phyloP scores from a whole-genome alignment of 2,888 invertebrate species.

The Parascotia fuliginaria region DNA sequence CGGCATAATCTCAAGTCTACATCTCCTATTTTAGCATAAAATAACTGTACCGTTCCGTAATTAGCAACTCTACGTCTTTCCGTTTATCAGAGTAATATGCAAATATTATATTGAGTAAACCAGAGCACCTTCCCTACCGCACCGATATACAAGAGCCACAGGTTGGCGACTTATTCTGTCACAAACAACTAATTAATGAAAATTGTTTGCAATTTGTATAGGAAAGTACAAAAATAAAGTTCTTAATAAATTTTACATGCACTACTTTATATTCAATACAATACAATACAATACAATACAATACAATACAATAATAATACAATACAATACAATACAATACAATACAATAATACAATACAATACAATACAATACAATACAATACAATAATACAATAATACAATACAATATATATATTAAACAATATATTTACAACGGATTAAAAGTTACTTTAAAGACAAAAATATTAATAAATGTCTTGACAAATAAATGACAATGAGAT shows the following conservation, averaged over 20 bases:
- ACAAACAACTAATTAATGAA: constrained; percentile 4
- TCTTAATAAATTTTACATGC: neutral
- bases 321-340: too few relatives aligned
- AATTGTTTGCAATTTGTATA: neutral
- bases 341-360: too few relatives aligned
- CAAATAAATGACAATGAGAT: too few relatives aligned
- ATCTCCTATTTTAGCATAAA: neutral
- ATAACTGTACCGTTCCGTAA: constrained; percentile 5
- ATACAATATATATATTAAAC: too few relatives aligned
- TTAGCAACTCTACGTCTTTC: constrained; percentile 33
- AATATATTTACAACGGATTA: too few relatives aligned
- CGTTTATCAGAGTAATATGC: constrained; percentile 58
- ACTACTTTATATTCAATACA: too few relatives aligned
- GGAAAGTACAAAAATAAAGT: neutral
- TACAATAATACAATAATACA: too few relatives aligned
- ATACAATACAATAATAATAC: too few relatives aligned
- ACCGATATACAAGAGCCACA: constrained; percentile 44
- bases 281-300: too few relatives aligned
- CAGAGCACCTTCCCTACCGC: constrained; percentile 53
- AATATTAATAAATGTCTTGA: too few relatives aligned
- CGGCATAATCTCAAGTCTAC: neutral
- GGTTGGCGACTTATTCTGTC: constrained; percentile 45
- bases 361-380: too few relatives aligned
- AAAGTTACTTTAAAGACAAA: too few relatives aligned
- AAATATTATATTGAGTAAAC: constrained; percentile 54